phyloP scores from a whole-genome alignment of 2,888 invertebrate species.

The Pollenia angustigena region DNA sequence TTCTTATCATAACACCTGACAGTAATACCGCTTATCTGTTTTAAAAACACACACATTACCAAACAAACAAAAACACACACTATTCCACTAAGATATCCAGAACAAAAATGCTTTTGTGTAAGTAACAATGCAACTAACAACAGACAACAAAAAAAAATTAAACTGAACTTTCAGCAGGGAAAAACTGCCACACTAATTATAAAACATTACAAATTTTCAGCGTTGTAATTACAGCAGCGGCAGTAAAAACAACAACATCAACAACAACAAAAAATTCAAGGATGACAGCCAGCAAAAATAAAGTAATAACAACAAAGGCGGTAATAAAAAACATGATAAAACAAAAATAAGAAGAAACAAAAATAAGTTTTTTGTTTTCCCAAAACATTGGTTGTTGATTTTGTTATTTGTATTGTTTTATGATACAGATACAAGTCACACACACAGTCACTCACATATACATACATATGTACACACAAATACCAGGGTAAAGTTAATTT shows the following conservation, averaged over 20 bases:
- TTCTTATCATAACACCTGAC: conserved; percentile 46
- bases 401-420: conserved; percentile 19
- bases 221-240: conserved; percentile 40
- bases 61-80: neutral
- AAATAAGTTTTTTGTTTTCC: conserved; percentile 29
- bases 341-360: conserved; percentile 39
- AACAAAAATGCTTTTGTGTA: conserved; percentile 10
- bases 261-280: neutral
- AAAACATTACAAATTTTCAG: conserved; percentile 64
- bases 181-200: conserved; percentile 63
- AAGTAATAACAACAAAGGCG: conserved; percentile 21
- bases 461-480: neutral
- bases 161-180: neutral
- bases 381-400: conserved; percentile 18
- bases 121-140: conserved; percentile 2
- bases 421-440: neutral
- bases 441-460: neutral
- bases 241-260: neutral
- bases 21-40: conserved; percentile 52
- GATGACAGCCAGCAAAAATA: conserved; percentile 20
- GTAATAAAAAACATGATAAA: conserved; percentile 40
- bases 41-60: neutral
- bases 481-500: conserved; percentile 42
- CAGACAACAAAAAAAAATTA: conserved; percentile 16
- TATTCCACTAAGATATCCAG: neutral